These are phyloP conservation scores for Himalopsyche kuldschensis DNA, from an alignment of 2,888 invertebrate genomes.

Conservation along the genomic window DNA sequence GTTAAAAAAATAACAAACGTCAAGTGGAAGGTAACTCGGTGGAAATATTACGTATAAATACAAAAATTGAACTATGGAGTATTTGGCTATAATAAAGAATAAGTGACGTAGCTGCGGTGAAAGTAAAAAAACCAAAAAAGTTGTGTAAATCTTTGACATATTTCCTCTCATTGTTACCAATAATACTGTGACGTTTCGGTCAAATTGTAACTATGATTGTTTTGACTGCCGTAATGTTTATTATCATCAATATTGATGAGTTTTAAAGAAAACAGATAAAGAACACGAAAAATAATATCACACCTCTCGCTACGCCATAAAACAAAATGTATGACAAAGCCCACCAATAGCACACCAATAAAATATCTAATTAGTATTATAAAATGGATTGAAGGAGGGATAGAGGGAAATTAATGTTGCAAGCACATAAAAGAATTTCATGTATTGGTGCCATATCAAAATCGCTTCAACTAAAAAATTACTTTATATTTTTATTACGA, in stretches of 20 bases:
- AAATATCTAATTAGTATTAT: not conserved
- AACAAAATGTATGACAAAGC: constrained; percentile 32
- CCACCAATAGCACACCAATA: constrained; percentile 23
- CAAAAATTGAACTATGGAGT: not conserved
- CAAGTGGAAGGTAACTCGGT: not conserved
- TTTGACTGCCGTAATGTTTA: not conserved
- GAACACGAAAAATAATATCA: constrained; percentile 14
- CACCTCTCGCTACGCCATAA: constrained; percentile 34
- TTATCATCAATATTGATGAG: not conserved
- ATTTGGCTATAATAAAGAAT: not conserved
- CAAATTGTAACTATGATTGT: not conserved
- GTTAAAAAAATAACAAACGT: not conserved
- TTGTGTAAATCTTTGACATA: not conserved
- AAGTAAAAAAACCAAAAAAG: constrained; percentile 1
- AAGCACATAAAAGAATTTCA: not conserved
- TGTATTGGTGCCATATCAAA: not conserved
- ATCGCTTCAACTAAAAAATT: not conserved
- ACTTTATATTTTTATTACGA: too few relatives aligned
- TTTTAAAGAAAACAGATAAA: not conserved
- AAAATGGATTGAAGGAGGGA: not conserved
- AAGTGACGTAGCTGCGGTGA: not conserved
- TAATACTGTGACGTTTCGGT: not conserved
- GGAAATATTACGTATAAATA: not conserved
- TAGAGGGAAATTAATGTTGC: not conserved
- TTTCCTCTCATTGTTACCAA: not conserved